Evolutionary conservation across 2,888 invertebrate species (phyloP).

Genomic region (Sylvicola cinctus): DNA sequence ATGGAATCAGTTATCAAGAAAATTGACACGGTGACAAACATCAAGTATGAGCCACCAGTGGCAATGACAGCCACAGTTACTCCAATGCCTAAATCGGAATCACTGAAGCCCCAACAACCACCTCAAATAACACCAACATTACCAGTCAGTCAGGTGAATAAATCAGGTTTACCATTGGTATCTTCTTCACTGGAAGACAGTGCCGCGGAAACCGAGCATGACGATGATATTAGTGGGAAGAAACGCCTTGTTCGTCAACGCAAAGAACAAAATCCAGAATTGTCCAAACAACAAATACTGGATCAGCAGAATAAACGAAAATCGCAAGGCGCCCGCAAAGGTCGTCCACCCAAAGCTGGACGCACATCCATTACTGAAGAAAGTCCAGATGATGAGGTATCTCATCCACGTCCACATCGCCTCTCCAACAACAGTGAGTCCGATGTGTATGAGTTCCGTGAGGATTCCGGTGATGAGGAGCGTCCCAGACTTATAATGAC

Average conservation of each 20-base stretch:
- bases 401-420: slow-evolving; percentile 11
- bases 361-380: not conserved
- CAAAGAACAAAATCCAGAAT: too few species aligned
- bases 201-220: not conserved
- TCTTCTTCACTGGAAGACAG: slow-evolving; percentile 1
- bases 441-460: slow-evolving; percentile 79
- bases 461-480: slow-evolving; percentile 64
- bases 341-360: slow-evolving; percentile 12
- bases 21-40: slow-evolving; percentile 40
- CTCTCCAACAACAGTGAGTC: slow-evolving; percentile 20
- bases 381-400: slow-evolving; percentile 20
- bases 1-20: slow-evolving; percentile 67
- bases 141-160: too few species aligned
- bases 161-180: too few species aligned
- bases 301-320: too few species aligned
- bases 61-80: too few species aligned
- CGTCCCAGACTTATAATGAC: slow-evolving; percentile 62
- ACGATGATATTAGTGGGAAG: not conserved
- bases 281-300: too few species aligned
- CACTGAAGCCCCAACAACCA: too few species aligned
- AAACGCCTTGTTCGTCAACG: not conserved
- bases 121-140: too few species aligned
- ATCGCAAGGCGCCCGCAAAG: slow-evolving; percentile 16
- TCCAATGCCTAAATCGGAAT: too few species aligned
- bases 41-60: slow-evolving; percentile 17